A percentile compares a stretch with the other conserved stretches of the same genome.
These are phyloP conservation scores for Argyra leucocephala DNA, from an alignment of 2,888 invertebrate species.

Conservation along the genomic window DNA sequence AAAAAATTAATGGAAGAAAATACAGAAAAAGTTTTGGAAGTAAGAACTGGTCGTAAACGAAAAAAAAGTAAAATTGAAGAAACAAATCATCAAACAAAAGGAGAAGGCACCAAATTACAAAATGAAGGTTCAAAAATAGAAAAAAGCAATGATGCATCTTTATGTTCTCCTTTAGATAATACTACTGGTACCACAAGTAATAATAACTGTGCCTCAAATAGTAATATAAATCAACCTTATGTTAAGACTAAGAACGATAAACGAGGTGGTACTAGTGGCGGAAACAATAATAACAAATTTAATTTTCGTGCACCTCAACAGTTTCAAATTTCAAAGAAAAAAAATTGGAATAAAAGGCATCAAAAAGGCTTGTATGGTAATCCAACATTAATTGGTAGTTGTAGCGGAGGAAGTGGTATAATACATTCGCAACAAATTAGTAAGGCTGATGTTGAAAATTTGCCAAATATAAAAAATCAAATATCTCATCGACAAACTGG, in stretches of 20 bases:
- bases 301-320: constrained; percentile 42
- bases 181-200: neutral
- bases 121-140: neutral
- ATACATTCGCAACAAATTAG: constrained; percentile 21
- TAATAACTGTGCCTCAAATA: constrained; percentile 1
- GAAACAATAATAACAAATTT: constrained; percentile 17
- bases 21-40: neutral
- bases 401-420: constrained; percentile 19
- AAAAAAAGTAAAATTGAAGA: neutral
- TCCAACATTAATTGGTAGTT: constrained; percentile 11
- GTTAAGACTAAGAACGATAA: neutral
- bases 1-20: neutral
- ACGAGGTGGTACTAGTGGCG: constrained; percentile 10
- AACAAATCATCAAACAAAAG: neutral
- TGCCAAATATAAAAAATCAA: constrained; percentile 41
- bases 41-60: neutral
- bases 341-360: constrained; percentile 40
- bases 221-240: neutral
- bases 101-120: too few species aligned
- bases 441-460: constrained; percentile 41
- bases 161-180: neutral
- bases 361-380: constrained; percentile 27
- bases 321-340: constrained; percentile 33
- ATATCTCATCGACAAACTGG: constrained; percentile 24
- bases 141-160: neutral